Evolutionary conservation across 2,888 invertebrate species (phyloP).

Genomic region (Frankliniella intonsa): DNA sequence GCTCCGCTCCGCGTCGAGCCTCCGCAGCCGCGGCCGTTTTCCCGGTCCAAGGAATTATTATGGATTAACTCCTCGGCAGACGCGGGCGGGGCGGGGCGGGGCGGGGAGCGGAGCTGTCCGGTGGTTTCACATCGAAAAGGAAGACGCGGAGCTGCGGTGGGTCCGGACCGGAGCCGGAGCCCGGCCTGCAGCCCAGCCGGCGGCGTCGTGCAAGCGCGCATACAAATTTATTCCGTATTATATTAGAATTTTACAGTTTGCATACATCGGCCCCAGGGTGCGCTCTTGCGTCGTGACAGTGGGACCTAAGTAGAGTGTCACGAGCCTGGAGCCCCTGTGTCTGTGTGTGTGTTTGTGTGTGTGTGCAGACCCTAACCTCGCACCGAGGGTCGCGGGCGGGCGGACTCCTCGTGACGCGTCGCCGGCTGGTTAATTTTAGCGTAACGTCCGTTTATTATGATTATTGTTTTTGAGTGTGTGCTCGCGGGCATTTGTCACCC

Average conservation of each 20-base stretch:
- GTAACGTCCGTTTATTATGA: background rate
- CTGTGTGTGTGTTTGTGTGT: background rate
- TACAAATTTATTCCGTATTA: conserved; percentile 11
- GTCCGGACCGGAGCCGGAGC: background rate
- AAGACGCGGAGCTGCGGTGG: background rate
- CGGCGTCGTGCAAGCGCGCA: conserved; percentile 5
- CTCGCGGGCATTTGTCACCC: too few relatives aligned
- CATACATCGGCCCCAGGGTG: background rate
- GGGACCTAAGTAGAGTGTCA: too few relatives aligned
- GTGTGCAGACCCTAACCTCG: background rate
- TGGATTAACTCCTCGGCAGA: background rate
- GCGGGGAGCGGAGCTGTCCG: too few relatives aligned
- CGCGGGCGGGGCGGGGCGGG: background rate
- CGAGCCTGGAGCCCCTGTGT: background rate
- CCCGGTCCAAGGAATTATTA: conserved; percentile 1
- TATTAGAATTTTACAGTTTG: conserved; percentile 25
- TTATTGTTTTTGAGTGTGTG: too few relatives aligned
- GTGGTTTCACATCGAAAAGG: too few relatives aligned
- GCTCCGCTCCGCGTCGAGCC: background rate
- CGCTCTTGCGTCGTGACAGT: background rate
- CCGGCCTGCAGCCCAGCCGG: too few relatives aligned
- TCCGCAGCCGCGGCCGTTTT: background rate
- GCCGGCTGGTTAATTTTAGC: background rate
- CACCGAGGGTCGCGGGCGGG: background rate
- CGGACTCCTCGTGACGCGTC: background rate